Base-by-base conservation (phyloP, 2,113 vertebrate species). In the Hyaena hyaena region DNA sequence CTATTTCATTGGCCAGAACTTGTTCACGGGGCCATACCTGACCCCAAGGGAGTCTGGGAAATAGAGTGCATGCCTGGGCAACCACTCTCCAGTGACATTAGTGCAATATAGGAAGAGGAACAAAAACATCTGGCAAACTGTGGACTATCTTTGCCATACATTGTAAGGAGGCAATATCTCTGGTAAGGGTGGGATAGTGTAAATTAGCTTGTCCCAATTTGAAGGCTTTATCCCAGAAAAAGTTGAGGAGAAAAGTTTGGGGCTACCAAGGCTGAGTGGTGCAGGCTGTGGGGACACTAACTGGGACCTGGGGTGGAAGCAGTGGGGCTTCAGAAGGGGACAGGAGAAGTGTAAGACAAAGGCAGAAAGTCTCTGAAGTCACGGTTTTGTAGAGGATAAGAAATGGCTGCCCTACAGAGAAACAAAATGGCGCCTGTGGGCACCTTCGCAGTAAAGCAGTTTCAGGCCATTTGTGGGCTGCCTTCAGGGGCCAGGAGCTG, bases 381-480 rank as follows among this genome's bases (percentile, higher is more conserved):
- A 73, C 24, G 8, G 35, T 63, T 89, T 74, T 74, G 79, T 21
- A 21, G 85, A 85, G 31, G 88, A 21, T 14, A 55, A 82, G 89
- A 83, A 31, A 74, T 83, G 68, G n/a, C 95, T 43, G 28, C 45
- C 31, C 33, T 77, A 24, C n/a, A 43, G 74, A 53, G 86, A 50
- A 31, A 65, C 65, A 31, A 55, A 95, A 45, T 66, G 83, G 61
- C 7, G 1, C 50, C 61, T 66, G 24, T 5, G 69, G 91, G 80
- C 39, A 3, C 65, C 88, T 87, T 77, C 43, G 63, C 31, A 35
- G 58, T 83, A 87, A 91, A 96, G 48, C 79, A 4, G 33, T 93
- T 79, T 79, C 15, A n/a, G 81, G 93, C 39, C 89, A 58, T 63
- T 5, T 65, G 74, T 79, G 97, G 92, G 33, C 92, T 85, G 74